phyloP scores from a whole-genome alignment of 2,888 invertebrate genomes.

The Spisula subtruncata region DNA sequence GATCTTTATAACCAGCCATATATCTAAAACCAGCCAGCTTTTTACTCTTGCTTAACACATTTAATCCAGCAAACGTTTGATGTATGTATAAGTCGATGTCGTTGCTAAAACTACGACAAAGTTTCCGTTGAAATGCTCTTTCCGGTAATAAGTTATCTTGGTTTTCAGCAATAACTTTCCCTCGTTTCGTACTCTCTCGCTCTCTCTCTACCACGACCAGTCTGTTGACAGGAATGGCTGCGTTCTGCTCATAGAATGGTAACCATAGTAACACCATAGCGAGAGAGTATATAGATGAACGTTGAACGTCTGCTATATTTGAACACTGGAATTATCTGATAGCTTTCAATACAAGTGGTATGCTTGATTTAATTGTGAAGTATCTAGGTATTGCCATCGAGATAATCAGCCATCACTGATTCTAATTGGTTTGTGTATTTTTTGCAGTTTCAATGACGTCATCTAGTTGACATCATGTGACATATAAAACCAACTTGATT shows the following conservation, averaged over 20 bases:
- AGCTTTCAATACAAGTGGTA: neutral
- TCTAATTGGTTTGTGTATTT: neutral
- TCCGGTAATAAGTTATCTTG: neutral
- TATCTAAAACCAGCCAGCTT: too few relatives aligned
- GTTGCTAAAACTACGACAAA: neutral
- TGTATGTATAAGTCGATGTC: neutral
- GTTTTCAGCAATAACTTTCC: neutral
- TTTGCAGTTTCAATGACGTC: neutral
- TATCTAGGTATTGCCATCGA: conserved; percentile 1
- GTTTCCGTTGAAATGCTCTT: neutral
- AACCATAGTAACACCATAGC: conserved; percentile 24
- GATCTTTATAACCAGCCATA: neutral
- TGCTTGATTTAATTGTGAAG: conserved; percentile 31
- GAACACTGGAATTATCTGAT: conserved; percentile 23
- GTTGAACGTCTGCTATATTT: conserved; percentile 19
- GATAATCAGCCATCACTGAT: neutral
- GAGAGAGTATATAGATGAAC: conserved; percentile 24
- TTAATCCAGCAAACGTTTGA: neutral
- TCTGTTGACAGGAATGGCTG: conserved; percentile 27
- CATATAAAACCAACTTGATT: neutral
- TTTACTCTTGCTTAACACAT: neutral
- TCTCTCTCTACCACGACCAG: conserved; percentile 3
- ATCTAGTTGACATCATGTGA: neutral
- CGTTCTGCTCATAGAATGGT: neutral
- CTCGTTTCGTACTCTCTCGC: neutral